Evolutionary conservation across 2,113 vertebrate genomes (phyloP).

Genomic region (Chlorodrepanis virens): DNA sequence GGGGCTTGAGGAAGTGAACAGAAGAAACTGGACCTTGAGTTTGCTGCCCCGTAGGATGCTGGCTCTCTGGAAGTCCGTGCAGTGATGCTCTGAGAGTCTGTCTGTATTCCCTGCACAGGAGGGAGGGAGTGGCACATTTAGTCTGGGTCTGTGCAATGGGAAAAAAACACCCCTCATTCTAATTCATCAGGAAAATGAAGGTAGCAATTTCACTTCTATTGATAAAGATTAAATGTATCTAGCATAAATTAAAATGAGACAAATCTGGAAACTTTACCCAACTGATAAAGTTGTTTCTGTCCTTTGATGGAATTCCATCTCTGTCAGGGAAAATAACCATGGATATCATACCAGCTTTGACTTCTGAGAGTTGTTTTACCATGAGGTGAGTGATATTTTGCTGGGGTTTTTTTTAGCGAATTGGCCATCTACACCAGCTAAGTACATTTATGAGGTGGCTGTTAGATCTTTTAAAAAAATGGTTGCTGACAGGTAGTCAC

Average conservation of each 20-base stretch:
- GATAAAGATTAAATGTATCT: neutral
- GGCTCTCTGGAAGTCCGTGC: slow-evolving; percentile 73
- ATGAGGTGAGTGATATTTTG: neutral
- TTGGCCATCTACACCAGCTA: accelerated
- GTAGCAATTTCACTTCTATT: neutral
- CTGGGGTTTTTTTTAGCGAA: neutral
- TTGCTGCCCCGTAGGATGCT: slow-evolving; percentile 58
- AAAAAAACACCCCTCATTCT: neutral
- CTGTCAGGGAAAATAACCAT: neutral
- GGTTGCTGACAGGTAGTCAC: neutral
- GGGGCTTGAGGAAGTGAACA: slow-evolving; percentile 76
- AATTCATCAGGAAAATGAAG: neutral
- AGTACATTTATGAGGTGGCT: neutral
- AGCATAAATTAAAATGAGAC: neutral
- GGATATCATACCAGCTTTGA: neutral
- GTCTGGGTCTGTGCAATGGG: neutral
- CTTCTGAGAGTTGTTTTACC: neutral
- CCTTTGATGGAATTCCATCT: neutral
- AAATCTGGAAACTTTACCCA: neutral
- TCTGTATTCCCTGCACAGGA: neutral
- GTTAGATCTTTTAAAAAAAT: neutral
- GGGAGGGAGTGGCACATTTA: neutral
- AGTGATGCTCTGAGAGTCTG: neutral
- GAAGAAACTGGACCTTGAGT: slow-evolving; percentile 82
- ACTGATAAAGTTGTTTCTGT: neutral